A percentile compares a stretch with the other conserved stretches of the same genome.
These are phyloP conservation scores for Marmota flaviventris DNA, from an alignment of 2,113 vertebrate species.

Conservation along the genomic window DNA sequence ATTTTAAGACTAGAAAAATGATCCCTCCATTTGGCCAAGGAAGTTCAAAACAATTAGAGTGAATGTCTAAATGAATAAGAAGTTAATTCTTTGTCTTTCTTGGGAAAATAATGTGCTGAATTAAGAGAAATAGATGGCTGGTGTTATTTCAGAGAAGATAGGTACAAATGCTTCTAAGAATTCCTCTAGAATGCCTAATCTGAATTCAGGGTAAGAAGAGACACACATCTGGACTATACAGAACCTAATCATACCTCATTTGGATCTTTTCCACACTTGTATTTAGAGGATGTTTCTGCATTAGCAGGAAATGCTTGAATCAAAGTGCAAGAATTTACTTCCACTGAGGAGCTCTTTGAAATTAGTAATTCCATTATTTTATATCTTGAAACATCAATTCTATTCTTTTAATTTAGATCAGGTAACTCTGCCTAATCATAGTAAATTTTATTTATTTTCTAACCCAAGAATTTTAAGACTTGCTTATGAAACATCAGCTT, in stretches of 20 bases:
- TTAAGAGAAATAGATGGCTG: conserved; percentile 46
- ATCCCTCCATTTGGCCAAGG: conserved; percentile 64
- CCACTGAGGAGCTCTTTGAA: not conserved
- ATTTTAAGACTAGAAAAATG: conserved; percentile 73
- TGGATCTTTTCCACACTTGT: not conserved
- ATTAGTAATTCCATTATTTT: conserved; percentile 17
- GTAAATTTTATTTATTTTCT: not conserved
- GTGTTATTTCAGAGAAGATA: conserved; percentile 23
- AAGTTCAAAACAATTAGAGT: conserved; percentile 76
- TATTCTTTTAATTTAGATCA: not conserved
- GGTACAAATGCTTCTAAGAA: not conserved
- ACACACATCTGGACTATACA: not conserved
- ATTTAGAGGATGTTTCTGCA: not conserved
- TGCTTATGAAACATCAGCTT: not conserved
- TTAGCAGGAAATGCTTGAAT: not conserved
- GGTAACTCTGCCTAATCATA: not conserved
- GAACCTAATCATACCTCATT: not conserved
- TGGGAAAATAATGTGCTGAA: conserved; percentile 46
- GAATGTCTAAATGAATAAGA: conserved; percentile 72
- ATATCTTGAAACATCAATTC: not conserved
- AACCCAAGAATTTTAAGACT: not conserved
- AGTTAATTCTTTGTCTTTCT: conserved; percentile 73
- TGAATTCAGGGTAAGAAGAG: not conserved
- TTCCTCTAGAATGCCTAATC: not conserved
- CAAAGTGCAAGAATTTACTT: not conserved